Percentiles rank a stretch among this genome's conserved stretches.
Conservation (phyloP, 2,113 vertebrate genomes). For the Paraplagusia blochii region DNA sequence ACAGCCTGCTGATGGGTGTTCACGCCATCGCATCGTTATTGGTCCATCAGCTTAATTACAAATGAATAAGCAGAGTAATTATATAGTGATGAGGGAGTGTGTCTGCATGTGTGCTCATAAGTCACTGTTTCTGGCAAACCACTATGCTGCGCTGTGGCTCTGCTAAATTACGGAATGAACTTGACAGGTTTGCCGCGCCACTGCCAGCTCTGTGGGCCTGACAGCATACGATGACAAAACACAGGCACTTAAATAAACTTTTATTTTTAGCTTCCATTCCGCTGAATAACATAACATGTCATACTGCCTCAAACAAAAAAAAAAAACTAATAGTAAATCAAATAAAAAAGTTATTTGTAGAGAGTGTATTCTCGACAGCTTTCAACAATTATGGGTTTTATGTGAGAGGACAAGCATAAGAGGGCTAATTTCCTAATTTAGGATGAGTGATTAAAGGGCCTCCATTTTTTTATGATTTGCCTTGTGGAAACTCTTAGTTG, state of each 20-base stretch:
- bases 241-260: background rate
- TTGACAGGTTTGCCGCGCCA: constrained; percentile 3
- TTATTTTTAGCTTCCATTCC: too few species aligned
- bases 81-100: constrained; percentile 6
- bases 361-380: too few species aligned
- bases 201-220: constrained; percentile 19
- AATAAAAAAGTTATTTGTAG: too few species aligned
- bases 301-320: too few species aligned
- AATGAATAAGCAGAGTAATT: constrained; percentile 25
- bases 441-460: background rate
- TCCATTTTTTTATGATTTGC: background rate
- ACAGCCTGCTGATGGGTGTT: constrained; percentile 45
- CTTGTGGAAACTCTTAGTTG: background rate
- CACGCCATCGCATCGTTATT: constrained; percentile 50
- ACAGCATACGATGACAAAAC: background rate
- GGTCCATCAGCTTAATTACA: constrained; percentile 46
- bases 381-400: background rate
- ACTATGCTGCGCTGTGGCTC: constrained; percentile 4
- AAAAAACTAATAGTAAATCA: too few species aligned
- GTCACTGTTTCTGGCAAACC: constrained; percentile 26
- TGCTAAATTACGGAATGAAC: constrained; percentile 9
- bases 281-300: too few species aligned
- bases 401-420: background rate
- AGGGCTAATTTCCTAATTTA: background rate
- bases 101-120: constrained; percentile 4